Conservation (phyloP, 2,113 vertebrate genomes). For the Eudyptes chrysolophus region DNA sequence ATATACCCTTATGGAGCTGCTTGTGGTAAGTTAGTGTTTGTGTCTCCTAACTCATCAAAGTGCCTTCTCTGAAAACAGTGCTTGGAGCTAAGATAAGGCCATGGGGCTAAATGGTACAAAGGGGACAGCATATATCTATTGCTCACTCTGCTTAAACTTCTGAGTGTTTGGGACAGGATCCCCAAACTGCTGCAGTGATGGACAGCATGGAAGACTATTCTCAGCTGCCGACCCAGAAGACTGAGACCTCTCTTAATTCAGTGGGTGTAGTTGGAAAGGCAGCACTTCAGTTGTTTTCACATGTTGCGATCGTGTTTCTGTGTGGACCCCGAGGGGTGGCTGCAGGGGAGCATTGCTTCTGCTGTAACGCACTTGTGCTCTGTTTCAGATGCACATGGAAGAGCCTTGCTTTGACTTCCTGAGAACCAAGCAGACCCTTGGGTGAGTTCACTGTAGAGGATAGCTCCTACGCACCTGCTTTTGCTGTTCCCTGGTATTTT, state of each 20-base stretch:
- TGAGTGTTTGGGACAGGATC: not conserved
- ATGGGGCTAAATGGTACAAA: fast-evolving
- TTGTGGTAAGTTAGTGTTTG: constrained; percentile 84
- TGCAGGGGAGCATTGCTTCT: not conserved
- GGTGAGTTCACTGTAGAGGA: constrained; percentile 73
- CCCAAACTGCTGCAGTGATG: not conserved
- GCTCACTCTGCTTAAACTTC: too few species aligned
- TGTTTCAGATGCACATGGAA: constrained; percentile 96
- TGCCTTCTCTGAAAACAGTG: not conserved
- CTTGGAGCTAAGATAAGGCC: not conserved
- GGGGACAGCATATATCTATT: fast-evolving
- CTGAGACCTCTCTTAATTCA: fast-evolving
- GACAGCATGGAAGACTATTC: not conserved
- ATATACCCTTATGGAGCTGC: constrained; percentile 94
- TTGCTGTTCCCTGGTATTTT: not conserved
- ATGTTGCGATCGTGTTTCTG: fast-evolving
- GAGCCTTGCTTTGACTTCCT: constrained; percentile 97
- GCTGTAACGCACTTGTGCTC: not conserved
- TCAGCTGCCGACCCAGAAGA: fast-evolving
- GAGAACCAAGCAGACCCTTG: constrained; percentile 94
- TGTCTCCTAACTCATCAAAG: not conserved
- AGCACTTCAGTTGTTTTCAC: not conserved
- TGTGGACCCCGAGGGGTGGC: fast-evolving
- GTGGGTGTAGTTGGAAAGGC: not conserved
- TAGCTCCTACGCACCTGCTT: not conserved